phyloP scores from a whole-genome alignment of 2,113 vertebrate genomes.

The Zapus hudsonius region DNA sequence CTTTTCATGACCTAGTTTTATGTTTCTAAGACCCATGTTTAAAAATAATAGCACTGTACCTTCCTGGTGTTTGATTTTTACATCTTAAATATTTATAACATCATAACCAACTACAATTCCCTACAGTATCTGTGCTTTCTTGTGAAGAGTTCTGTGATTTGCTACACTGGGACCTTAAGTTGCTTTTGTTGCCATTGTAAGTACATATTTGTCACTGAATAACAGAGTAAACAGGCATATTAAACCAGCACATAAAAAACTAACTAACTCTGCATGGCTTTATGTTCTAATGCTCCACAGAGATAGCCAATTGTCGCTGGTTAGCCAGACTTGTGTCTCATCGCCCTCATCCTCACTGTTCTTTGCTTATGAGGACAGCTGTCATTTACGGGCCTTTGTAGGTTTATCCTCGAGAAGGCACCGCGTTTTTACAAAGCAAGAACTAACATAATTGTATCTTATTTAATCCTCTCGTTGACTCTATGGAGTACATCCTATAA shows the following conservation, averaged over 20 bases:
- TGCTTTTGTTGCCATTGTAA: conserved; percentile 42
- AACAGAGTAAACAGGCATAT: neutral
- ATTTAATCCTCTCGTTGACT: conserved; percentile 5
- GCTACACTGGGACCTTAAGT: conserved; percentile 39
- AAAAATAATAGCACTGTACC: conserved; percentile 55
- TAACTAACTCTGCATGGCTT: neutral
- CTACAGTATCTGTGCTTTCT: neutral
- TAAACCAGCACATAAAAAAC: neutral
- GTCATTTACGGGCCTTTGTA: conserved; percentile 8
- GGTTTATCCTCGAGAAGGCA: neutral
- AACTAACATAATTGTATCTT: neutral
- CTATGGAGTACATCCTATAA: neutral
- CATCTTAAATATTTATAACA: conserved; percentile 8
- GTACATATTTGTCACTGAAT: neutral
- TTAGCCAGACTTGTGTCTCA: neutral
- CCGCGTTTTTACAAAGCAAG: neutral
- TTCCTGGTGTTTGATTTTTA: conserved; percentile 19
- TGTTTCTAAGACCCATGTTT: conserved; percentile 50
- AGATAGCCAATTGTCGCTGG: neutral
- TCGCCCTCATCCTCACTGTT: neutral
- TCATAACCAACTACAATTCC: neutral
- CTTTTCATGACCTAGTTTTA: conserved; percentile 34
- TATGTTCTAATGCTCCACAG: neutral
- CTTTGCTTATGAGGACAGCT: conserved; percentile 18
- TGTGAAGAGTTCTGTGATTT: neutral